phyloP scores from a whole-genome alignment of 2,113 vertebrate species.

The Petrocephalus microphthalmus region DNA sequence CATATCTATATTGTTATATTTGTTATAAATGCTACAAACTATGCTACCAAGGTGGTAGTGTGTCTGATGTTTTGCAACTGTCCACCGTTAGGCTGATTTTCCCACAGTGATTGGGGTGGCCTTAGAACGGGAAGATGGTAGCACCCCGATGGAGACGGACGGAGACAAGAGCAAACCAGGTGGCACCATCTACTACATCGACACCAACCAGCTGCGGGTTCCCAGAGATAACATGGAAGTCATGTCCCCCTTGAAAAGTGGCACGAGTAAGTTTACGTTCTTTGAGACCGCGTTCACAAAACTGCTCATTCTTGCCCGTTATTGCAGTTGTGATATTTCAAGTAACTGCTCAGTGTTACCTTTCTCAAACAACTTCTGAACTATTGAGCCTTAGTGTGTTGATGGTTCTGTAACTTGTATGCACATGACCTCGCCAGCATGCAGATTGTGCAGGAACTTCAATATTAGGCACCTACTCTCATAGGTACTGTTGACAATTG shows the following conservation, averaged over 20 bases:
- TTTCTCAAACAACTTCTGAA: background rate
- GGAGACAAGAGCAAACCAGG: constrained; percentile 90
- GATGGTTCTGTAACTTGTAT: background rate
- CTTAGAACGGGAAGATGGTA: constrained; percentile 88
- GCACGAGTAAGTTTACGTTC: constrained; percentile 79
- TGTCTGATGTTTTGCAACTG: constrained; percentile 7
- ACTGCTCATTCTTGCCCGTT: background rate
- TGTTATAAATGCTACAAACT: background rate
- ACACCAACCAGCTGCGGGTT: constrained; percentile 91
- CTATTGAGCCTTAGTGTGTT: background rate
- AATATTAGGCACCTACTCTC: background rate
- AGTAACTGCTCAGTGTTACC: background rate
- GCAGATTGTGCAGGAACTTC: background rate
- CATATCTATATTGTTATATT: background rate
- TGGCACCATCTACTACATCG: constrained; percentile 88
- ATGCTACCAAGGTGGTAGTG: background rate
- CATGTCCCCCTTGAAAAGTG: constrained; percentile 94
- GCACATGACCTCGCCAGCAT: background rate
- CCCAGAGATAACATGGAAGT: constrained; percentile 94
- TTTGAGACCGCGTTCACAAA: background rate
- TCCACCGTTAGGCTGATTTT: constrained; percentile 81
- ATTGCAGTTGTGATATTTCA: background rate
- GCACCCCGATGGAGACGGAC: constrained; percentile 89
- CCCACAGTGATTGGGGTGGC: constrained; percentile 93
- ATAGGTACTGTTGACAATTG: background rate